Conservation (phyloP, 2,113 vertebrate genomes). For the Dinomys branickii region DNA sequence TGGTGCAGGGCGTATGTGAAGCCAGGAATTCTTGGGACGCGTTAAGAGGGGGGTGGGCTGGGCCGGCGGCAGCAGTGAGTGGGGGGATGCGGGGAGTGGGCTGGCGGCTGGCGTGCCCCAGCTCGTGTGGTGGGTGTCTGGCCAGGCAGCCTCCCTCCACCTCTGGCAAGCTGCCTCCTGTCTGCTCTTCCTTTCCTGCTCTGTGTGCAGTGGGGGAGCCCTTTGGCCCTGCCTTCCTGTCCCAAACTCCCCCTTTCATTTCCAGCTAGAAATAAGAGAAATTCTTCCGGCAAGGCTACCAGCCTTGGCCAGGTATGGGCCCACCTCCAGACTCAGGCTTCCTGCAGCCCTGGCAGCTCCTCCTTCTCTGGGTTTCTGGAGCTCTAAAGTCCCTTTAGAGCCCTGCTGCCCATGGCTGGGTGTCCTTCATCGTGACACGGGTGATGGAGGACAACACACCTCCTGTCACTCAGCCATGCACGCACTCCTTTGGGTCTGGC, state of each 20-base stretch:
- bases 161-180: conserved; percentile 33
- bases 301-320: not conserved
- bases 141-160: not conserved
- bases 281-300: not conserved
- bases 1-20: not conserved
- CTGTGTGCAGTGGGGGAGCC: not conserved
- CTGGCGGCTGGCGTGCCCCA: not conserved
- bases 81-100: not conserved
- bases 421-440: no score
- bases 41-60: not conserved
- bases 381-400: not conserved
- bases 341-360: no score
- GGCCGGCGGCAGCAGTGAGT: not conserved
- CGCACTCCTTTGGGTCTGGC: accelerated
- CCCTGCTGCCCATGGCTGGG: not conserved
- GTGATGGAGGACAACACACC: not conserved
- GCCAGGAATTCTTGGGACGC: conserved; percentile 33
- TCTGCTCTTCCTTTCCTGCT: not conserved
- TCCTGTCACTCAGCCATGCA: no score
- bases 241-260: not conserved
- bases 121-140: not conserved
- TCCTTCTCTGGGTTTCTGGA: not conserved
- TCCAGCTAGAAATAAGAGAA: not conserved
- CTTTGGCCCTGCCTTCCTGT: not conserved
- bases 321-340: no score